These are phyloP conservation scores for Incurvaria masculella DNA, from an alignment of 2,888 invertebrate genomes.

Conservation along the genomic window DNA sequence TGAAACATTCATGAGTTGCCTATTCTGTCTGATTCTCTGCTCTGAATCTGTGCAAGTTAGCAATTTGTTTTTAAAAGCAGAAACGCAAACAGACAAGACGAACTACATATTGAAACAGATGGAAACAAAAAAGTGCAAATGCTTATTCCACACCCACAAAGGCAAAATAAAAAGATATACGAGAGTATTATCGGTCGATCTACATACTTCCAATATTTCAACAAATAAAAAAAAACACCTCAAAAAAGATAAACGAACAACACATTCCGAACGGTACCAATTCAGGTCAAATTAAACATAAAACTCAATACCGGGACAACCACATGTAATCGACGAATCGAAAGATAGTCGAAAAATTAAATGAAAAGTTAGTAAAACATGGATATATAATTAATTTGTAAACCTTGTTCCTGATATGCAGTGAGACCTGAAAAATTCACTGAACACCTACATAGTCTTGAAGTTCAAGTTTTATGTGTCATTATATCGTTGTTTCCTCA, in stretches of 20 bases:
- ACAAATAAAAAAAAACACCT: background rate
- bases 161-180: too few relatives aligned
- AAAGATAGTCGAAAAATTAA: too few relatives aligned
- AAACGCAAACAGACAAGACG: too few relatives aligned
- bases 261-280: background rate
- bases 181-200: too few relatives aligned
- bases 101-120: too few relatives aligned
- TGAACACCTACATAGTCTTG: slow-evolving; percentile 49
- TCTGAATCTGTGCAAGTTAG: too few relatives aligned
- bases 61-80: too few relatives aligned
- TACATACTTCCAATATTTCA: too few relatives aligned
- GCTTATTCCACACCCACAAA: background rate
- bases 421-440: slow-evolving; percentile 56
- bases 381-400: slow-evolving; percentile 24
- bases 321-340: background rate
- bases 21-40: too few relatives aligned
- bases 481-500: too few relatives aligned
- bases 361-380: background rate
- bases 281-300: background rate
- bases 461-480: slow-evolving; percentile 34
- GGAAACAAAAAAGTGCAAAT: background rate
- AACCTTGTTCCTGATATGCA: slow-evolving; percentile 53
- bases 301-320: slow-evolving; percentile 4
- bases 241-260: background rate
- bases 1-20: too few relatives aligned